Evolutionary conservation across 2,888 invertebrate genomes (phyloP).

Genomic region (Leptinotarsa peninsularis): DNA sequence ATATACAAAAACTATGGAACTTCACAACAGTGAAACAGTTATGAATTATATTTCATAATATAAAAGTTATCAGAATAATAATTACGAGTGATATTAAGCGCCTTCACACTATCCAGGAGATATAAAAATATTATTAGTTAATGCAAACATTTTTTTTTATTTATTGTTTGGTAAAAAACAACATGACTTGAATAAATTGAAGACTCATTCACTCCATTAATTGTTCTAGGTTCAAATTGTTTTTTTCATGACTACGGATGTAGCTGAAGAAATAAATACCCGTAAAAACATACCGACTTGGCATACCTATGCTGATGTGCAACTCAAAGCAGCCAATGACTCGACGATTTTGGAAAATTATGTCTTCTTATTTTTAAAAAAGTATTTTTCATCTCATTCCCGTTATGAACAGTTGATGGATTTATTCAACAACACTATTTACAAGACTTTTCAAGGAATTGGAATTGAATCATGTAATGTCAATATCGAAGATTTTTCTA

Average conservation of each 20-base stretch:
- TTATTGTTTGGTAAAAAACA: too few species aligned
- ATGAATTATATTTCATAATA: too few species aligned
- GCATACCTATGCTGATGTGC: constrained; percentile 11
- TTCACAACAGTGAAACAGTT: too few species aligned
- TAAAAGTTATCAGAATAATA: too few species aligned
- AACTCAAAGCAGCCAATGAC: constrained; percentile 23
- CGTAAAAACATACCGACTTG: constrained; percentile 20
- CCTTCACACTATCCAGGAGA: too few species aligned
- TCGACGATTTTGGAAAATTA: constrained; percentile 18
- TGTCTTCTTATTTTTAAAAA: constrained; percentile 23
- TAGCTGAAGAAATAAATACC: constrained; percentile 1
- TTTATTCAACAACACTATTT: constrained; percentile 10
- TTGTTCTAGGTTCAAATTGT: constrained; percentile 21
- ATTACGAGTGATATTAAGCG: too few species aligned
- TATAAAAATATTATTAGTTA: too few species aligned
- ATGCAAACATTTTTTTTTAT: too few species aligned
- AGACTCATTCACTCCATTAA: not conserved
- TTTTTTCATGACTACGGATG: constrained; percentile 18
- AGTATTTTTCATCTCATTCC: constrained; percentile 21
- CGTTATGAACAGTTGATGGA: constrained; percentile 22
- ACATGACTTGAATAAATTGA: too few species aligned
- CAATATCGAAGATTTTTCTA: constrained; percentile 15
- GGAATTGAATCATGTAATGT: constrained; percentile 20
- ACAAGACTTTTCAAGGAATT: constrained; percentile 14
- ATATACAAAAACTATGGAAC: too few species aligned